Evolutionary conservation across 2,113 vertebrate species (phyloP), one percentile per base, ranked within the genome.

Genomic region (Gallinago paraguaiae): DNA sequence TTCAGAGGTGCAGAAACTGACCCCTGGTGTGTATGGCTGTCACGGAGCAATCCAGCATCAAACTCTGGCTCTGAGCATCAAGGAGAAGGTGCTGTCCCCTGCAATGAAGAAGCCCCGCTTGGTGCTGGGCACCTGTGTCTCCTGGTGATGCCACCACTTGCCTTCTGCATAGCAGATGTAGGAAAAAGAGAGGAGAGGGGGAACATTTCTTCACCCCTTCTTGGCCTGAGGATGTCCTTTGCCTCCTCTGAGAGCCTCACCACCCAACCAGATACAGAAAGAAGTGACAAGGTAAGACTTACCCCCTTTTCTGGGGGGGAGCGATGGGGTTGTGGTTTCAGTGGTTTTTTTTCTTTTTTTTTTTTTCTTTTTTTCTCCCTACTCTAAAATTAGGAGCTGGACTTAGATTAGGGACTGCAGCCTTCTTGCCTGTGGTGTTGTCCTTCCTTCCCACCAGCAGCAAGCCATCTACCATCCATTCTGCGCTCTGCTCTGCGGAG

Each of bases 141-240:
- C 1, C 0, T 22, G 37, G 11, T 70, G 63, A 57, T 57, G 30
- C 6, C 18, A 39, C 15, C 43, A 24, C 24, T 37, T 51, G 43
- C 6, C 10, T 81, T 82, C 56, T 45, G 18, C 35, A n/a, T 6
- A 35, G 23, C 11, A 77, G 45, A 74, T 86, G n/a, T 2, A 45
- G 31, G 45, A 18, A 83, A 64, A 31, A 11, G 2, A 39, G 11
- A 11, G 4, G 19, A 1, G 10, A 2, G 3, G 6, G 7, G 13
- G 5, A 5, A 46, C 13, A n/a, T 16, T 65, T 6, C 2, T 59
- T 71, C 18, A 59, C 15, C 19, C 5, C 16, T 5, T 67, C 19
- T 57, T 5, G 10, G 11, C 10, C 48, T 43, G 23, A 64, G 25
- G 6, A 16, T 69, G 30, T 53, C 27, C 13, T 83, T 87, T 64